phyloP scores from a whole-genome alignment of 2,797 vertebrate species.

The Mormyrus proboscirostris region DNA sequence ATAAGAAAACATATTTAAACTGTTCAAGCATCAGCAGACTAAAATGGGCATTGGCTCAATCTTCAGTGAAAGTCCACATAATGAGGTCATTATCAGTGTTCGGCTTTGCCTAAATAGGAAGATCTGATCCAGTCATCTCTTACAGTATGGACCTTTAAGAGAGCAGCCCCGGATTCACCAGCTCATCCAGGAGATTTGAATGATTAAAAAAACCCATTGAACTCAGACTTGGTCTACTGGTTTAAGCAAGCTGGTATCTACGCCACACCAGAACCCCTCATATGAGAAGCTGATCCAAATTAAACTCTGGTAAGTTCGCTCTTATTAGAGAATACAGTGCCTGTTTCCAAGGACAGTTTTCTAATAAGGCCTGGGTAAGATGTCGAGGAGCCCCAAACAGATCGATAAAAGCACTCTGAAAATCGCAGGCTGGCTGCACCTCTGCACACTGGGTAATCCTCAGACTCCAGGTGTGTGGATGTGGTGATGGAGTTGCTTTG shows the following conservation, averaged over 20 bases:
- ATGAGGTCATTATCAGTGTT: conserved; percentile 9
- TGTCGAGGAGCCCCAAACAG: neutral
- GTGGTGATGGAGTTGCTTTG: neutral
- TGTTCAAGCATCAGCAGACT: neutral
- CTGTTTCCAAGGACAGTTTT: conserved; percentile 22
- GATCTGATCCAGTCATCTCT: neutral
- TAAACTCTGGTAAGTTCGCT: conserved; percentile 14
- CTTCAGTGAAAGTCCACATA: neutral
- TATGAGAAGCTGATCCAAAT: neutral
- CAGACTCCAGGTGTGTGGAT: conserved; percentile 8
- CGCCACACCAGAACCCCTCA: neutral
- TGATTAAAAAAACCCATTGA: conserved; percentile 12
- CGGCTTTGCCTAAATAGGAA: neutral
- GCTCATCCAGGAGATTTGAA: neutral
- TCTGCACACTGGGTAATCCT: neutral
- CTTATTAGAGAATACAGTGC: conserved; percentile 15
- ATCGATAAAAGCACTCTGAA: conserved; percentile 21
- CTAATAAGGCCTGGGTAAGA: conserved; percentile 13
- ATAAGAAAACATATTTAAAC: neutral
- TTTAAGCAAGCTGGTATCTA: neutral
- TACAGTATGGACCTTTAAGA: neutral
- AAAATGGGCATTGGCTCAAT: neutral
- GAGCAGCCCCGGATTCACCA: conserved; percentile 13
- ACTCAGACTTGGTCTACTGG: conserved; percentile 5
- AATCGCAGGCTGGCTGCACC: neutral